phyloP scores from a whole-genome alignment of 2,113 vertebrate genomes.

The Neopipo cinnamomea region DNA sequence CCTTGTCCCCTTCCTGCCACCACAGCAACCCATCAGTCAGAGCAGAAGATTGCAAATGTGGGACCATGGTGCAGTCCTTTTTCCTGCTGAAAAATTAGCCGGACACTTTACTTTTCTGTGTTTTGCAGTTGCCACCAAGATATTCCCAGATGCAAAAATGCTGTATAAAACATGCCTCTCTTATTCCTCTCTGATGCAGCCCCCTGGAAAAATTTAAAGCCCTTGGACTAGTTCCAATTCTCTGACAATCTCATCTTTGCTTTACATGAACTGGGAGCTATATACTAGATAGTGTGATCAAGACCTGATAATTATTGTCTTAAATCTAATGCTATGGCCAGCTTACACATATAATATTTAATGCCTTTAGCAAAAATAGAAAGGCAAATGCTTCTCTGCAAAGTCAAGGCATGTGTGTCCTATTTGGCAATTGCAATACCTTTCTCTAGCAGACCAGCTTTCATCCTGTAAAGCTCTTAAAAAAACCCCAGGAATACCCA shows the following conservation, averaged over 20 bases:
- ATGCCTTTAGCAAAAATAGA: not conserved
- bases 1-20: not conserved
- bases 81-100: not conserved
- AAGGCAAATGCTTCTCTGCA: constrained; percentile 15
- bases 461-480: constrained; percentile 51
- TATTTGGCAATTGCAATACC: constrained; percentile 20
- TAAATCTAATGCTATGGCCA: not conserved
- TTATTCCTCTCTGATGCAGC: not conserved
- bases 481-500: constrained; percentile 31
- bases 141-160: not conserved
- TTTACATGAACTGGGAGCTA: not conserved
- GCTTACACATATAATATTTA: not conserved
- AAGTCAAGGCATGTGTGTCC: not conserved
- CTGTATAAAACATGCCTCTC: not conserved
- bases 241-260: not conserved
- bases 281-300: not conserved
- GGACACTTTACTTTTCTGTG: not conserved
- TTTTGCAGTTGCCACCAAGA: not conserved
- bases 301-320: constrained; percentile 11
- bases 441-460: constrained; percentile 18
- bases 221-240: not conserved
- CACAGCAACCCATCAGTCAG: not conserved
- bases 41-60: not conserved
- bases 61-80: not conserved
- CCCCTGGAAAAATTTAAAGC: not conserved